phyloP scores from a whole-genome alignment of 2,113 vertebrate species.

The Riparia riparia region DNA sequence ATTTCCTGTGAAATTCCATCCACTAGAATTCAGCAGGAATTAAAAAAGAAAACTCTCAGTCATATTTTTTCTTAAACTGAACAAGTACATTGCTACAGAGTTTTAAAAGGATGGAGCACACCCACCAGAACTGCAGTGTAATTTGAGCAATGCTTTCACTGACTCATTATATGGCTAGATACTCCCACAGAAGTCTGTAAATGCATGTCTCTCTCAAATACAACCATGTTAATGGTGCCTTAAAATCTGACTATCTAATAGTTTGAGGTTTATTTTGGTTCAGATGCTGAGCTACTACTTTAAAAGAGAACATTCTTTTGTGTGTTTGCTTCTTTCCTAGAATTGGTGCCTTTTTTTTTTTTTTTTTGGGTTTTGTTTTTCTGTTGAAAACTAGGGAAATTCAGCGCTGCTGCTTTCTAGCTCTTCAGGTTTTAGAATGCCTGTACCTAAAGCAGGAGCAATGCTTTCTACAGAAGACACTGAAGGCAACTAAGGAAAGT shows the following conservation, averaged over 20 bases:
- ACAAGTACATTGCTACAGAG: background rate
- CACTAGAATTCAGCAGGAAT: background rate
- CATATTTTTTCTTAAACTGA: background rate
- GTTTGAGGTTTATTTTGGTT: background rate
- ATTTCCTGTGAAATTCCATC: background rate
- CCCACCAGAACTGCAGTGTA: background rate
- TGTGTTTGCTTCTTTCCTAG: background rate
- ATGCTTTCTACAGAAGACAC: background rate
- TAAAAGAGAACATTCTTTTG: background rate
- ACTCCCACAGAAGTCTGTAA: background rate
- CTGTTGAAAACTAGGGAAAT: background rate
- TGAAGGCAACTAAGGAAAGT: background rate
- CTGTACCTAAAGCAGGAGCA: background rate
- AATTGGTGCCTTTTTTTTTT: too few species aligned
- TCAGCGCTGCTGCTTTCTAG: background rate
- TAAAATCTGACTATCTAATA: background rate
- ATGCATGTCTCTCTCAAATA: background rate
- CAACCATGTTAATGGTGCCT: background rate
- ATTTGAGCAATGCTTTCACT: background rate
- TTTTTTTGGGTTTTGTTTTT: background rate
- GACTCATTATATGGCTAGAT: background rate
- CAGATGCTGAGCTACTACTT: background rate
- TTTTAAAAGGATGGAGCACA: background rate
- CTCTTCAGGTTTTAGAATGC: background rate
- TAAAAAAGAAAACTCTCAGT: background rate